Evolutionary conservation across 2,888 invertebrate species (phyloP), one percentile per base, ranked within the genome.

Genomic region (Prenolepis imparis): DNA sequence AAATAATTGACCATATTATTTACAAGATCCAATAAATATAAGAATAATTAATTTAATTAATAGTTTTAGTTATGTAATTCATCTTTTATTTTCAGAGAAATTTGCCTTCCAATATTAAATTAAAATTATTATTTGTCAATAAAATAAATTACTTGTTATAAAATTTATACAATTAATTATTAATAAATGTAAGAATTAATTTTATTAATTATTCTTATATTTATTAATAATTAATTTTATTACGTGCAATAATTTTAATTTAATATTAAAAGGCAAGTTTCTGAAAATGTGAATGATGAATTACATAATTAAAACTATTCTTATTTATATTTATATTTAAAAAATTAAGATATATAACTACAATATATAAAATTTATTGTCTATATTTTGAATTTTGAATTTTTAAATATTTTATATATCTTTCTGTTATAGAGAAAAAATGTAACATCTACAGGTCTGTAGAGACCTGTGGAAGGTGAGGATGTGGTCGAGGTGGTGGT

Each of bases 391-490:
- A 4, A 8, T 61, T n/a, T 44, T n/a, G 9, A 21, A 44, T n/a
- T 41, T 52, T 44, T 39, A 3, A 36, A 61, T 64, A 48, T 48
- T 44, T 57, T 9, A 24, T 41, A 24, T 44, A 32, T 12, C 9
- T 61, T 32, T 59, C 4, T 72, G 9, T 15, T 18, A 21, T 3
- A 44, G 32, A 41, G 39, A 28, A 15, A 28, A 41, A 21, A 32
- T 32, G 8, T 12, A 78, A 57, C 4, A 15, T 74, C 18, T 63
- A 66, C 72, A 72, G 85, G n/a, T n/a, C n/a, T n/a, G n/a, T n/a
- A n/a, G n/a, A n/a, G n/a, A 94, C 94, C 94, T 73, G 91, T 93
- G 28, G 94, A 92, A 15, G 94, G 93, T 12, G 94, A 94, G 0
- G 94, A 93, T 3, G 94, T 92, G 5, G 93, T 91, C 3, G 94